A percentile compares a stretch with the other conserved stretches of the same genome.
Conservation (phyloP, 2,113 vertebrate species). For the Alectura lathami region DNA sequence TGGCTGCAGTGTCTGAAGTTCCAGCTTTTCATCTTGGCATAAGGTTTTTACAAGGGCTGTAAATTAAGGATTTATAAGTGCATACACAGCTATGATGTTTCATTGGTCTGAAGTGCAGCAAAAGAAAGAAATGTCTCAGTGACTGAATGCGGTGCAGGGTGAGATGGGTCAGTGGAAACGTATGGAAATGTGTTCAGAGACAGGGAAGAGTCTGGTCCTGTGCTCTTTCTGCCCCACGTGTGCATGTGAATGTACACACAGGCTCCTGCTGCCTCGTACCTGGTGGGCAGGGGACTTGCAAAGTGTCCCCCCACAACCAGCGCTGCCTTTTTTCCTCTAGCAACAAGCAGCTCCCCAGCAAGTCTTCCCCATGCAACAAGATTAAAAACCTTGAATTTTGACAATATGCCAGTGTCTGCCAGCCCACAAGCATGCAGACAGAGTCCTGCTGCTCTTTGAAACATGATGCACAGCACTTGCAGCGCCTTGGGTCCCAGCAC, state of each 20-base stretch:
- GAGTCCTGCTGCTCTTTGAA: not conserved
- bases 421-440: not conserved
- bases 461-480: rapidly evolving
- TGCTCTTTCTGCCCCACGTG: not conserved
- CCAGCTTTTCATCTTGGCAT: slow-evolving; percentile 65
- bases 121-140: slow-evolving; percentile 48
- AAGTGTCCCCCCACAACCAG: not conserved
- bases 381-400: not conserved
- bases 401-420: not conserved
- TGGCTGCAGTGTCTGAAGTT: not conserved
- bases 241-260: not conserved
- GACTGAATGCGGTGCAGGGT: slow-evolving; percentile 44
- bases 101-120: slow-evolving; percentile 58
- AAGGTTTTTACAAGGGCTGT: slow-evolving; percentile 65
- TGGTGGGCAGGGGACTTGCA: not conserved
- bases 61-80: slow-evolving; percentile 64
- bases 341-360: not conserved
- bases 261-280: not conserved
- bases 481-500: not conserved
- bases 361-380: not conserved
- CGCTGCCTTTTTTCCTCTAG: not conserved
- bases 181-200: slow-evolving; percentile 59
- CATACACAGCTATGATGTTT: slow-evolving; percentile 61
- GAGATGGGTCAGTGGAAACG: slow-evolving; percentile 53
- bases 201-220: slow-evolving; percentile 5